Evolutionary conservation across 2,797 vertebrate species (phyloP).

Genomic region (Passerculus sandwichensis): DNA sequence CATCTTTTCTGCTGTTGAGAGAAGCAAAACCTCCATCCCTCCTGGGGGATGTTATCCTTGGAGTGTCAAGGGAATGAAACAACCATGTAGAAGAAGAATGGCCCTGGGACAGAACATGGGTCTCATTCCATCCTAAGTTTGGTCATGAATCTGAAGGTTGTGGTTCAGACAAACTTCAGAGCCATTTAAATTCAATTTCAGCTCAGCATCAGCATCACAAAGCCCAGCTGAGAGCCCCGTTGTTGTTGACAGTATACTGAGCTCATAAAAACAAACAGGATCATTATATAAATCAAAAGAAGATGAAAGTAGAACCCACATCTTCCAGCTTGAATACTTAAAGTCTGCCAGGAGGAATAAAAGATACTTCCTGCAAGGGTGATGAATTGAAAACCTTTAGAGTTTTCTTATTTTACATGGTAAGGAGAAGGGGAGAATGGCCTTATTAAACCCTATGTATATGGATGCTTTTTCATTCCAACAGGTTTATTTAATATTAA

Average conservation of each 20-base stretch:
- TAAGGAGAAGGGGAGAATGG: not conserved
- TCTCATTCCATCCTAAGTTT: constrained; percentile 15
- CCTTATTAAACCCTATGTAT: not conserved
- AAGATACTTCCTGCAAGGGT: constrained; percentile 29
- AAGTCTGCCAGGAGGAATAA: constrained; percentile 39
- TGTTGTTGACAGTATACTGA: constrained; percentile 60
- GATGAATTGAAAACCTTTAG: constrained; percentile 8
- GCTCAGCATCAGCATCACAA: not conserved
- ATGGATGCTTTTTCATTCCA: not conserved
- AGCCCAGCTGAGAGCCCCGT: constrained; percentile 14
- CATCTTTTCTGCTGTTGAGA: not conserved
- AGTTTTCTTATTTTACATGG: not conserved
- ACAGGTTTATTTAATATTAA: not conserved
- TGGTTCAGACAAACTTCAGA: constrained; percentile 41
- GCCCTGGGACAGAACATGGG: not conserved
- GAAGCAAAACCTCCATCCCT: not conserved
- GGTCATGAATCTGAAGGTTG: constrained; percentile 37
- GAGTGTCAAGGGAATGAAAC: not conserved
- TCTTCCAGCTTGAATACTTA: constrained; percentile 39
- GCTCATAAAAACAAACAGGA: constrained; percentile 42
- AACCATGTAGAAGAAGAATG: not conserved
- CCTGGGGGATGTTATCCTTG: not conserved
- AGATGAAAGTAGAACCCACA: constrained; percentile 54
- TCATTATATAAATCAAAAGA: constrained; percentile 64
- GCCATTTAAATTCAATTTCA: not conserved